Conservation (phyloP, 2,888 invertebrate genomes). For the Apodemia duryi region DNA sequence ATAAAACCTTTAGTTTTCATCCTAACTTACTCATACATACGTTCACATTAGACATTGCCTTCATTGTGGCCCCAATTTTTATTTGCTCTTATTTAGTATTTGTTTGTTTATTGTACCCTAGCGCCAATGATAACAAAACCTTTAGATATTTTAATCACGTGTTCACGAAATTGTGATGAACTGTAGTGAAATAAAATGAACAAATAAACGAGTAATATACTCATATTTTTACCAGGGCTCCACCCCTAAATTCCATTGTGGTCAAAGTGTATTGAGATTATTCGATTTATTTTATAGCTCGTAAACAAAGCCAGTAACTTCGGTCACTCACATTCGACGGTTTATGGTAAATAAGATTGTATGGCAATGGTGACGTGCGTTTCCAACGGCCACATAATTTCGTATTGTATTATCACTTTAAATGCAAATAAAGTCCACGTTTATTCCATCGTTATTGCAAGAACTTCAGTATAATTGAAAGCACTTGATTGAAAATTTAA, state of each 20-base stretch:
- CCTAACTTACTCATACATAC: too few relatives aligned
- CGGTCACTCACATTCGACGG: conserved; percentile 59
- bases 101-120: too few relatives aligned
- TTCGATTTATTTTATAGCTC: conserved; percentile 74
- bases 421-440: conserved; percentile 47
- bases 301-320: conserved; percentile 68
- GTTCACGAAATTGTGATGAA: too few relatives aligned
- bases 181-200: too few relatives aligned
- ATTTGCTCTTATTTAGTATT: too few relatives aligned
- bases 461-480: neutral
- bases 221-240: neutral
- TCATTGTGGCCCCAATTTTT: too few relatives aligned
- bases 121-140: too few relatives aligned
- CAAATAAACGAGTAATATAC: neutral
- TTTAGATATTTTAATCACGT: too few relatives aligned
- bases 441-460: conserved; percentile 32
- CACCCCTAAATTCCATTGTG: conserved; percentile 36
- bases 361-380: conserved; percentile 54
- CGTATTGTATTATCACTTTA: conserved; percentile 50
- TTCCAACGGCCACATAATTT: conserved; percentile 51
- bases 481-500: conserved; percentile 3
- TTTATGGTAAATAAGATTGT: conserved; percentile 73
- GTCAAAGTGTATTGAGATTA: conserved; percentile 45
- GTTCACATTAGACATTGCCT: too few relatives aligned
- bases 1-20: too few relatives aligned